These are phyloP conservation scores for Myotis pilosus DNA, from an alignment of 2,797 vertebrate species.

Conservation along the genomic window DNA sequence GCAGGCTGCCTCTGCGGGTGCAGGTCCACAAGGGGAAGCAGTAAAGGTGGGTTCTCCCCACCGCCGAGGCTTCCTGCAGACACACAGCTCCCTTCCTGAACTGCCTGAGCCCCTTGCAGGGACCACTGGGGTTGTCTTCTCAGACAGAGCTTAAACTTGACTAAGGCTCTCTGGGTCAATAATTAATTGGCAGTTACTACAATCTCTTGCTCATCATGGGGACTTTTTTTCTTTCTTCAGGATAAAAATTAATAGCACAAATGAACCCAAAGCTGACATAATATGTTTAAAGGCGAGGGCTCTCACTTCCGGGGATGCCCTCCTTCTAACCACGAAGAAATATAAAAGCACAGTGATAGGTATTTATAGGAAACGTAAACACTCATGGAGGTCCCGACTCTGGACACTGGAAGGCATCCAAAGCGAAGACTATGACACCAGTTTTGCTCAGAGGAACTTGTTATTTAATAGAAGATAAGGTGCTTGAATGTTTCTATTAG, in stretches of 20 bases:
- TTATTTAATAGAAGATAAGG: not conserved
- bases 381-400: not conserved
- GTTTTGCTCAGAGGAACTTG: not conserved
- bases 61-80: not conserved
- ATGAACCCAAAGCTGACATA: not conserved
- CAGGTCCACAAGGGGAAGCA: not conserved
- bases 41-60: rapidly evolving
- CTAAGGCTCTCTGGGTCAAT: not conserved
- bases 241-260: not conserved
- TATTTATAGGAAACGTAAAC: not conserved
- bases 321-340: not conserved
- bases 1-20: not conserved
- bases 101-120: not conserved
- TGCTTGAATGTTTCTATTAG: not conserved
- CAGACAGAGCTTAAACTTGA: not conserved
- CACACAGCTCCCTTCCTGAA: not conserved
- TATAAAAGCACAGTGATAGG: not conserved
- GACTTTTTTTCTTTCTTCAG: not conserved
- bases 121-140: not conserved
- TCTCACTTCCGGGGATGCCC: not conserved
- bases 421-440: not conserved
- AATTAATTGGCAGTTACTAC: not conserved
- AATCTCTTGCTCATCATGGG: not conserved
- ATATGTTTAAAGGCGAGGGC: not conserved
- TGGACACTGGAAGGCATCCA: not conserved